Base-by-base conservation (phyloP, 2,113 vertebrate species). In the Australoheros scitulus region DNA sequence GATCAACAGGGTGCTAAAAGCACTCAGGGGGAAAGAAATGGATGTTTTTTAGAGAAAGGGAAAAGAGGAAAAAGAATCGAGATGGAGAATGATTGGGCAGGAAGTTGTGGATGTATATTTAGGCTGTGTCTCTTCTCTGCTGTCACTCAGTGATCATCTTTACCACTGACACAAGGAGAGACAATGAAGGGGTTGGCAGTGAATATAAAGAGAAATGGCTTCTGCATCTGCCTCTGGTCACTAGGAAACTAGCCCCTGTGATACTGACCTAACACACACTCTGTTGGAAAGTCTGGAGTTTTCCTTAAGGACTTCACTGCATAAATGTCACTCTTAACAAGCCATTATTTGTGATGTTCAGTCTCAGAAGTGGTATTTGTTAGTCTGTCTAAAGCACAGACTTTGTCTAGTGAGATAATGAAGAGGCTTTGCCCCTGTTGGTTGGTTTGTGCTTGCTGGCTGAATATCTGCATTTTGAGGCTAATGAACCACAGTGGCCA, bases 1-100 rank as follows among this genome's bases (percentile, higher is more conserved):
- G 82, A 93, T 91, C 92, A 92, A 92, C 87, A 75, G 86, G 84
- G 88, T 91, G 90, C 90, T 92, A 92, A 94, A 94, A 93, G 92
- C 93, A 86, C 90, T 91, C 84, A 22, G 32, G 75, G 50, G 86
- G 43, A 78, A 57, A 29, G 82, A 75, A 83, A 89, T 81, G 3
- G 82, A 86, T 68, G 81, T 20, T 70, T 65, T 86, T 82, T 50
- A 72, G 84, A 56, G 82, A 38, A 29, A 72, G 9, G 50, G 13
- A 74, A 74, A 41, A 76, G 64, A 83, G 47, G 4, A 29, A 70
- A 65, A 20, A 75, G 36, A 61, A 75, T 22, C 34, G n/a, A 52
- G 77, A 68, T 52, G 61, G 29, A 14, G 61, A 83, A 65, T 74
- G 80, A 26, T 70, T 36, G 18, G 77, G 59, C 43, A 80, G 75